Base-by-base conservation (phyloP, 1,140 invertebrate genomes). In the Papilio polytes region DNA sequence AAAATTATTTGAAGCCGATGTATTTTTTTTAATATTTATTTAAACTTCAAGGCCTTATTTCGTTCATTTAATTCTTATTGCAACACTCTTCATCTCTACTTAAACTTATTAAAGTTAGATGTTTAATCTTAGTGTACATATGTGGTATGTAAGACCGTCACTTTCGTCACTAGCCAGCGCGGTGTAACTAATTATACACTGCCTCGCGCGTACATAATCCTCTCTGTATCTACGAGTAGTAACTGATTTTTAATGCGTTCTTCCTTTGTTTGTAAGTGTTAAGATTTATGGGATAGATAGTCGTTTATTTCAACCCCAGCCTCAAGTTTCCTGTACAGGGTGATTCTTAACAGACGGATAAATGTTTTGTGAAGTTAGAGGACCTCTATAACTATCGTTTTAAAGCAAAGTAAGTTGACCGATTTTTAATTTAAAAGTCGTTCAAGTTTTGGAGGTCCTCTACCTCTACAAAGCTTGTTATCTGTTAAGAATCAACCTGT, bases 201-300 rank as follows among this genome's bases (percentile, higher is more conserved):
- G 26, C 63, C 10, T 20, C 22, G 63, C 26, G 26, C 20, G 10
- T n/a, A 13, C 22, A 18, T 70, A 31, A 70, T 36, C 63, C 63
- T 70, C 26, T 70, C 26, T 70, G 26, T 3, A 70, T 70, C 12
- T 70, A 31, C 8, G 10, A 46, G 44, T 9, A 48, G 26, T 31
- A 70, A 70, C 8, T 63, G 59, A 59, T 63, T 63, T 26, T 63
- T 70, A 70, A 70, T 70, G 26, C 63, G 63, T 31, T 36, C 13
- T 31, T 36, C 22, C 26, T 3, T 12, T 70, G 26, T 70, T 70
- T 70, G 8, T 31, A 31, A 31, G 26, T 2, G 22, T 63, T 13
- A 26, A 26, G 59, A 31, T 70, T 15, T 36, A 70, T 70, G 63
- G 13, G 26, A 31, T 70, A 66, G 22, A 1, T 66, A 66, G 2